Evolutionary conservation across 2,888 invertebrate genomes (phyloP), one percentile per base, ranked within the genome.

Genomic region (Cybosia mesomella): DNA sequence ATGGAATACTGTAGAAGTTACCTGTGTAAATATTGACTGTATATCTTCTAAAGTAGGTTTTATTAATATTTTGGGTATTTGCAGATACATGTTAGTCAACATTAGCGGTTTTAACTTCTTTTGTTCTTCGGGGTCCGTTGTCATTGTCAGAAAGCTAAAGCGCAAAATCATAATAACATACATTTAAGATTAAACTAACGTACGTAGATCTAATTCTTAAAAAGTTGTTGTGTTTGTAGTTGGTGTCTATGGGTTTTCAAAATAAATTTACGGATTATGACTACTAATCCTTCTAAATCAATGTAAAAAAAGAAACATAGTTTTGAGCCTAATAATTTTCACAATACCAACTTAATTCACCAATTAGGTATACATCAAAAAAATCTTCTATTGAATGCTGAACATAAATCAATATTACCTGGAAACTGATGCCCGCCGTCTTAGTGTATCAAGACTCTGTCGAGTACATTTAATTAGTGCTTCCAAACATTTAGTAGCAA

Each of bases 381-480:
- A 28, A 4, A 18, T 34, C 2, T 34, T 43, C 7, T 18, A 43
- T 43, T 43, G 18, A 43, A 43, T 18, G 18, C 43, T 18, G 18
- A 43, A 43, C 7, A 43, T 18, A 5, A 43, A 18, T 39, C 39
- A 3, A 39, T 21, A 53, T 13, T 60, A 92, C 95, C 94, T 95
- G 13, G 95, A 95, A 11, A 95, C 94, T 11, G 94, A 94, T 60
- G 95, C 94, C 77, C 97, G 92, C 79, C 96, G 96, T 73, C 97
- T 96, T 49, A 98, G 90, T 70, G 95, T 88, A 83, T 98, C 98
- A 70, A 98, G 91, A 18, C 98, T 97, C 58, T 94, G 92, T 85
- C 96, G 96, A 0, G 98, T 97, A 65, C 97, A 96, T 82, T 97
- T 97, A 15, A 97, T 97, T 22, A 98, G 92, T 4, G 97, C 92